Percentiles rank a stretch among this genome's conserved stretches.
phyloP scores from a whole-genome alignment of 1,140 invertebrate genomes.

The Cotesia glomerata region DNA sequence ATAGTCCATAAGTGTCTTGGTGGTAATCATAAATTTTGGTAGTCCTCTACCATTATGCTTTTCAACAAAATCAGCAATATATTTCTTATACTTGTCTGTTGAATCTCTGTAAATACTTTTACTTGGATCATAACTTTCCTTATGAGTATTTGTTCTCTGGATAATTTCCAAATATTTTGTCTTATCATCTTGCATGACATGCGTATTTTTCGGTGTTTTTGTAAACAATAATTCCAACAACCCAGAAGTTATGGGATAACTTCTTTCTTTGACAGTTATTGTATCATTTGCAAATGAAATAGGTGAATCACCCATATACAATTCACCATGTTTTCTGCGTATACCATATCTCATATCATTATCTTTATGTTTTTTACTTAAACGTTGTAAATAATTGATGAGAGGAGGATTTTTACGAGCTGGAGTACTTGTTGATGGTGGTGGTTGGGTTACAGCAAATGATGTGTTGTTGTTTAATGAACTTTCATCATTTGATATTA shows the following conservation, averaged over 20 bases:
- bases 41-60: neutral
- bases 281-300: neutral
- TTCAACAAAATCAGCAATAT: neutral
- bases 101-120: neutral
- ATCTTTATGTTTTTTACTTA: too few species aligned
- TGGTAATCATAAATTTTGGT: neutral
- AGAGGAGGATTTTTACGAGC: too few species aligned
- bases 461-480: too few species aligned
- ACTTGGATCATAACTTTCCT: neutral
- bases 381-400: too few species aligned
- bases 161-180: conserved; percentile 12
- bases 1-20: neutral
- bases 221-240: conserved; percentile 5
- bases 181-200: neutral
- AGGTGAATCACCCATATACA: conserved; percentile 2
- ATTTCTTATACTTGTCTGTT: neutral
- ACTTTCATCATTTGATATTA: too few species aligned
- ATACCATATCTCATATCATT: too few species aligned
- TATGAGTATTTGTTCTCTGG: conserved; percentile 5
- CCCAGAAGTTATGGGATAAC: neutral
- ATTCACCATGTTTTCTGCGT: conserved; percentile 10
- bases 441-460: too few species aligned
- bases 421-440: too few species aligned
- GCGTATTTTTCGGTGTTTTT: neutral
- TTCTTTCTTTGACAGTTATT: too few species aligned